Conservation (phyloP, 2,888 invertebrate species). For the Spodoptera picta region DNA sequence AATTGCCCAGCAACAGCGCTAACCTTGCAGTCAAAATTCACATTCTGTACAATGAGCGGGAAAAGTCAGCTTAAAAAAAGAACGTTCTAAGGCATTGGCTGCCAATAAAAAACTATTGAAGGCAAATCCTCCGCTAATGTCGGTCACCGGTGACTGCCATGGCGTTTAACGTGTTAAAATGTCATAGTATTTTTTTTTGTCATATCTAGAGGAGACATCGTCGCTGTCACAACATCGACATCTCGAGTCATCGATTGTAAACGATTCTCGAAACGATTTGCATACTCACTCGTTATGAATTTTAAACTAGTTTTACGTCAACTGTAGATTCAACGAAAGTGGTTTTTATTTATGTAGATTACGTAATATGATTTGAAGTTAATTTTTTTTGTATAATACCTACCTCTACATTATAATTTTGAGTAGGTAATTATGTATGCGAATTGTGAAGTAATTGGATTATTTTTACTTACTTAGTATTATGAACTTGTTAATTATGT, state of each 20-base stretch:
- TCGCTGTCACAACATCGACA: conserved; percentile 29
- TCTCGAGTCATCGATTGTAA: conserved; percentile 20
- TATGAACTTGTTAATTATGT: conserved; percentile 31
- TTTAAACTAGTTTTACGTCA: conserved; percentile 33
- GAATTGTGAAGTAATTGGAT: conserved; percentile 30
- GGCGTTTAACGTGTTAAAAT: no score
- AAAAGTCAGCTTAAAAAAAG: conserved; percentile 7
- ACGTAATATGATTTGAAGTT: conserved; percentile 34
- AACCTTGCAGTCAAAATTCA: no score
- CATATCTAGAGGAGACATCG: conserved; percentile 5
- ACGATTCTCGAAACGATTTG: conserved; percentile 30
- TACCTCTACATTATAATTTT: conserved; percentile 37
- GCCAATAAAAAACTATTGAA: no score
- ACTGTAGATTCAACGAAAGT: conserved; percentile 47
- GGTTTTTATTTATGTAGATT: conserved; percentile 37
- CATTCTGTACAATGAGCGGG: neutral
- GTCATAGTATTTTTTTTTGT: conserved; percentile 10
- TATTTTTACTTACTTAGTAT: conserved; percentile 15
- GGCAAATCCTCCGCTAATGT: no score
- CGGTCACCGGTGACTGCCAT: no score
- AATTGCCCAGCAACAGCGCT: no score
- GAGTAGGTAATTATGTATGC: conserved; percentile 27
- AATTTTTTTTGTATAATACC: conserved; percentile 31
- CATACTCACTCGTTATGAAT: conserved; percentile 34
- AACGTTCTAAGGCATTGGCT: no score